Evolutionary conservation across 2,113 vertebrate species (phyloP).

Genomic region (Apaloderma vittatum): DNA sequence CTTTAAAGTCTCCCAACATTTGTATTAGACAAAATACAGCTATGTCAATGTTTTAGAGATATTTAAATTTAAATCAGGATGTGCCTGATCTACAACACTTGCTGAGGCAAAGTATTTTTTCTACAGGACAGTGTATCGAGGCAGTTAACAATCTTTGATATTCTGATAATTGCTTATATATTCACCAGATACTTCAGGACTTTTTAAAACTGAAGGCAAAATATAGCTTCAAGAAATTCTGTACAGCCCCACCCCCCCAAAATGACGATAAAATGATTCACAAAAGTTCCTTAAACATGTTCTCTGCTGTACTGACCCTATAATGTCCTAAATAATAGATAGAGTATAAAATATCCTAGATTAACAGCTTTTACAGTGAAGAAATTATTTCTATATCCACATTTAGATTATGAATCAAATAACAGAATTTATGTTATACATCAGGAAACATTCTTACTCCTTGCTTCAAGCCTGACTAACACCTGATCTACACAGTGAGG

Average conservation of each 20-base stretch:
- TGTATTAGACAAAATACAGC: not conserved
- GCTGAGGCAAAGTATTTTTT: constrained; percentile 15
- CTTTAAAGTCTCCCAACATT: constrained; percentile 15
- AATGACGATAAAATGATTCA: not conserved
- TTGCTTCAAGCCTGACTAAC: not conserved
- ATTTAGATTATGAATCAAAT: not conserved
- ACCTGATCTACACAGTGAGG: not conserved
- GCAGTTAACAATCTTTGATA: not conserved
- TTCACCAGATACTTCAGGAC: not conserved
- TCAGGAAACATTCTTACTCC: not conserved
- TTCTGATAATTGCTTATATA: not conserved
- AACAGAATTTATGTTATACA: accelerated
- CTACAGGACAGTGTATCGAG: accelerated
- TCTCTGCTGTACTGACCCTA: not conserved
- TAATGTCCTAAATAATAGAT: not conserved
- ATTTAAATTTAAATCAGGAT: not conserved
- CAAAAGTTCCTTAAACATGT: not conserved
- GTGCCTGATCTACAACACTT: not conserved
- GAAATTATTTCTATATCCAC: not conserved
- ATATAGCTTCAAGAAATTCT: not conserved
- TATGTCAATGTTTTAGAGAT: not conserved
- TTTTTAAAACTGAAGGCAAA: not conserved
- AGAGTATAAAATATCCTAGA: not conserved
- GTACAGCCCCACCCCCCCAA: not conserved
- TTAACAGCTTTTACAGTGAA: not conserved